Base-by-base conservation (phyloP, 2,113 vertebrate genomes). In the Prionailurus viverrinus region DNA sequence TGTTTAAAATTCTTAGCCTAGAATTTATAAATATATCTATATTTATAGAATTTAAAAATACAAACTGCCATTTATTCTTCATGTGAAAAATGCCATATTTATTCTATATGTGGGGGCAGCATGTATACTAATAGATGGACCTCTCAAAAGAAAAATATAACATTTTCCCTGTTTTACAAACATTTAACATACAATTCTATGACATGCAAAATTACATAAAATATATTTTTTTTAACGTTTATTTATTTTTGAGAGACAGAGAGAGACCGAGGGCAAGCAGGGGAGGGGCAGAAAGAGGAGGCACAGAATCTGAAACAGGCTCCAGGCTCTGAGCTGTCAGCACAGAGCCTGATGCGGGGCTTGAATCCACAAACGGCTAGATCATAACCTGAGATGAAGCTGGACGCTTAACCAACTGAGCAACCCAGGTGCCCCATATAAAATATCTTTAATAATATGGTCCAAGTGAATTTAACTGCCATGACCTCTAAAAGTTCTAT, bases 21-120 rank as follows among this genome's bases (percentile, higher is more conserved):
- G 15, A 68, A 86, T 86, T 91, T 23, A 82, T 68, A 85, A 93
- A 45, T 45, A 45, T 45, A 45, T 45, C 45, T 45, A 45, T 45
- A 45, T 45, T 45, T 45, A 45, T 9, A 45, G 45, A 45, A 45
- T 45, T 45, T 45, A 45, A 45, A 91, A 73, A 71, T 89, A 61
- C 65, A 79, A 78, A 27, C 58, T 68, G 51, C 45, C 88, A 78
- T 36, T 84, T 73, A 63, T 93, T 96, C 15, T 95, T 93, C 55
- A 68, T 74, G 0, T 69, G 29, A 94, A 95, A 94, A 89, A 84
- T 79, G 58, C 4, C 31, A 18, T 39, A 15, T 41, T 88, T 91
- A 78, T 86, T 95, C 58, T 61, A 48, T 90, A 86, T 73, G 11
- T 68, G 4, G 39, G 73, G 41, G 4, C 16, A 95, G 8, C 6